phyloP scores from a whole-genome alignment of 2,113 vertebrate genomes.

The Mesoclemmys tuberculata region DNA sequence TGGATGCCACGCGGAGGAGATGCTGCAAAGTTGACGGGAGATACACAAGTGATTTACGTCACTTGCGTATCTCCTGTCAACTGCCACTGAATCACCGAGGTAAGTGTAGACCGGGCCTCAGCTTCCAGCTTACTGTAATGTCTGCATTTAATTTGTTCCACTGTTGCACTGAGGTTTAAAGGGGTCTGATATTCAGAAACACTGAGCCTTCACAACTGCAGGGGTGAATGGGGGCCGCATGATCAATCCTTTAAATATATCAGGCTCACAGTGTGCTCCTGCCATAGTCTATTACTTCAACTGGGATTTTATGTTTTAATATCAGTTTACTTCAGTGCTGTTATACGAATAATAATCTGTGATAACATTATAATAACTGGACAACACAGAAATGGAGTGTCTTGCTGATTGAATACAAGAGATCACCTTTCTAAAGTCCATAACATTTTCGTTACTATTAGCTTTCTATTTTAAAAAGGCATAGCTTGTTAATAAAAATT shows the following conservation, averaged over 20 bases:
- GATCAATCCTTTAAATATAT: background rate
- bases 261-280: background rate
- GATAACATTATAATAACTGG: background rate
- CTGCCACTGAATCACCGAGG: too few relatives aligned
- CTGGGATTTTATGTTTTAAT: background rate
- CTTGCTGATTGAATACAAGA: background rate
- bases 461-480: background rate
- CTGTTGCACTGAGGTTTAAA: background rate
- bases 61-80: too few relatives aligned
- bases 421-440: background rate
- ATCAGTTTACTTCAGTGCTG: background rate
- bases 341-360: background rate
- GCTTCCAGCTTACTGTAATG: accelerated
- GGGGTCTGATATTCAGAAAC: background rate
- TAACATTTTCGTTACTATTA: background rate
- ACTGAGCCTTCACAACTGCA: background rate
- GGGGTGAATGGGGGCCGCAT: background rate
- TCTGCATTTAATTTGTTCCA: background rate
- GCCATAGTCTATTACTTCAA: background rate
- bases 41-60: too few relatives aligned
- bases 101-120: too few relatives aligned
- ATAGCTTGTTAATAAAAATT: background rate
- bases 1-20: too few relatives aligned
- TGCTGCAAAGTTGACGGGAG: too few relatives aligned
- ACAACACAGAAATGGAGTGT: background rate